Base-by-base conservation (phyloP, 1,140 invertebrate species). In the Pinna nobilis region DNA sequence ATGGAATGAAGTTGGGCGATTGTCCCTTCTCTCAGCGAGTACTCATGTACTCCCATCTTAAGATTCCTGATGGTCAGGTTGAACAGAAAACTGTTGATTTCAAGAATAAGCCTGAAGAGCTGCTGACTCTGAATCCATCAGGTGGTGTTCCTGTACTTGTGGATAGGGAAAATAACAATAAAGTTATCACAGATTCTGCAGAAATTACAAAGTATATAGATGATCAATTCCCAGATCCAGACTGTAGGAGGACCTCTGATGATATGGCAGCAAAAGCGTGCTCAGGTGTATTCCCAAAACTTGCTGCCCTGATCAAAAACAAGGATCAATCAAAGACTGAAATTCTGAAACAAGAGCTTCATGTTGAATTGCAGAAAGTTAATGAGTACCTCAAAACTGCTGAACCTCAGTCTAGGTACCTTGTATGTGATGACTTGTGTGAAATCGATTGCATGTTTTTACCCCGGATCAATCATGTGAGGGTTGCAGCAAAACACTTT, bases 391-490 rank as follows among this genome's bases (percentile, higher is more conserved):
- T 92, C n/a, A 60, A 74, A 41, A 37, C 44, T 15, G 37, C 65
- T 50, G 64, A 74, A 0, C 73, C 77, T 39, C 44, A 79, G 60
- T 68, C 67, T 15, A 47, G 49, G 25, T 91, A 86, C 75, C 80
- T 92, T 15, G 87, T 88, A 37, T 84, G 90, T 1, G 75, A 85
- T 32, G 75, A 80, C 1, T 68, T 90, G 20, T 84, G 86, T 13
- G 86, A 91, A 39, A 61, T 92, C 13, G 91, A 92, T 78, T 91
- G 91, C 73, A 88, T 90, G 75, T 79, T 92, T 7, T 75, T 92
- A 25, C 91, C 91, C 0, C 91, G 91, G 80, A 76, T 92, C 5
- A 90, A 91, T 61, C 91, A 92, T 78, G 82, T 92, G 2, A 80
- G 90, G n/a, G 88, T 92, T 0, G 91, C 90, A 18, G 90, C 89